Conservation (phyloP, 1,140 invertebrate genomes). For the Ceratitis capitata region DNA sequence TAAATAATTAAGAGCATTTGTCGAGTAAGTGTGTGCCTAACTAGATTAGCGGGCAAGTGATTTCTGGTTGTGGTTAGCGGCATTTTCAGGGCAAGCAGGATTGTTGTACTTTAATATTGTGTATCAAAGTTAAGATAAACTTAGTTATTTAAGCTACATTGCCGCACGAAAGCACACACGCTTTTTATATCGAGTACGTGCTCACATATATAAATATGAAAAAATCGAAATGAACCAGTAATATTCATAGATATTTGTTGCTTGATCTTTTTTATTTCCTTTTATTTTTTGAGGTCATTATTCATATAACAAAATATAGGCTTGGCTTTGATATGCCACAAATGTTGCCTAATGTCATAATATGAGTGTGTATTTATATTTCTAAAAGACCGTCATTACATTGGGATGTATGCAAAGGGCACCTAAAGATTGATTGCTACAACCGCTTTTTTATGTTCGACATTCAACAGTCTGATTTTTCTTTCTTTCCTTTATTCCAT, state of each 20-base stretch:
- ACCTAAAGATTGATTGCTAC: neutral
- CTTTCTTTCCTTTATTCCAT: neutral
- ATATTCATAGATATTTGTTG: neutral
- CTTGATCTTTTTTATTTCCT: too few species aligned
- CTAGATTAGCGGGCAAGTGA: neutral
- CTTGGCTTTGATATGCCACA: neutral
- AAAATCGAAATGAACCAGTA: neutral
- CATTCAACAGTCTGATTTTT: neutral
- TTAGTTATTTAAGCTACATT: neutral
- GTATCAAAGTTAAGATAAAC: neutral
- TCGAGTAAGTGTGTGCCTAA: neutral
- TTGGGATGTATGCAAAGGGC: neutral
- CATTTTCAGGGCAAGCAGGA: neutral
- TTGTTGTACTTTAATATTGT: neutral
- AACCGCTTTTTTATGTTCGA: neutral
- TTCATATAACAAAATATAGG: neutral
- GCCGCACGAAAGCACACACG: neutral
- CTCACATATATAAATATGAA: neutral
- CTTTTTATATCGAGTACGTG: too few species aligned
- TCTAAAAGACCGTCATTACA: neutral
- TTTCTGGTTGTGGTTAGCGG: neutral
- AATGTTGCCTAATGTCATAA: slow-evolving; percentile 19
- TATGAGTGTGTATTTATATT: neutral
- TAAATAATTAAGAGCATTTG: slow-evolving; percentile 14
- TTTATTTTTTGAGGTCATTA: neutral